Conservation (phyloP, 2,113 vertebrate species). For the Archocentrus centrarchus region DNA sequence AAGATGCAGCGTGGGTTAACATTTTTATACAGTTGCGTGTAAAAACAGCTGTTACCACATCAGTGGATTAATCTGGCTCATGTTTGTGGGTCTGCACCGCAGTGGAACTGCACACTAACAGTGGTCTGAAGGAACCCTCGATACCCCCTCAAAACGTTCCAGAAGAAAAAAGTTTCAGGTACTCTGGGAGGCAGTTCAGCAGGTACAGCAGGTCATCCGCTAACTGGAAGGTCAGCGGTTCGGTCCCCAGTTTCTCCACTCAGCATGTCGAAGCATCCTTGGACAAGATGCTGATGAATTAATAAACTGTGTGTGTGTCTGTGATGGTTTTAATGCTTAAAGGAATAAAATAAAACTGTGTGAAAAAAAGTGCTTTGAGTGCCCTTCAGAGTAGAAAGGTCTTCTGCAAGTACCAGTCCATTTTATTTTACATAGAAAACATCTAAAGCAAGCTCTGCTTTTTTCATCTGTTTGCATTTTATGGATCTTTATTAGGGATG, state of each 20-base stretch:
- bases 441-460: too few relatives aligned
- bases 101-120: not conserved
- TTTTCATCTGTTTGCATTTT: too few relatives aligned
- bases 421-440: too few relatives aligned
- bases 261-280: not conserved
- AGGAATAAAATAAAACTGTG: not conserved
- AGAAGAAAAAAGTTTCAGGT: not conserved
- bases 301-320: not conserved
- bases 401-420: too few relatives aligned
- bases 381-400: not conserved
- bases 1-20: not conserved
- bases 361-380: not conserved
- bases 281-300: not conserved
- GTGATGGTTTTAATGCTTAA: not conserved
- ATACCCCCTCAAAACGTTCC: not conserved
- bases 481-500: not conserved
- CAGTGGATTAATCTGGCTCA: not conserved
- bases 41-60: not conserved
- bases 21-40: not conserved
- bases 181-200: not conserved
- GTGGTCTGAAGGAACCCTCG: not conserved
- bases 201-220: not conserved
- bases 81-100: not conserved
- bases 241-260: not conserved
- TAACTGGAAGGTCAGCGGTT: not conserved